Conservation (phyloP, 2,113 vertebrate species). For the Pagrus major region DNA sequence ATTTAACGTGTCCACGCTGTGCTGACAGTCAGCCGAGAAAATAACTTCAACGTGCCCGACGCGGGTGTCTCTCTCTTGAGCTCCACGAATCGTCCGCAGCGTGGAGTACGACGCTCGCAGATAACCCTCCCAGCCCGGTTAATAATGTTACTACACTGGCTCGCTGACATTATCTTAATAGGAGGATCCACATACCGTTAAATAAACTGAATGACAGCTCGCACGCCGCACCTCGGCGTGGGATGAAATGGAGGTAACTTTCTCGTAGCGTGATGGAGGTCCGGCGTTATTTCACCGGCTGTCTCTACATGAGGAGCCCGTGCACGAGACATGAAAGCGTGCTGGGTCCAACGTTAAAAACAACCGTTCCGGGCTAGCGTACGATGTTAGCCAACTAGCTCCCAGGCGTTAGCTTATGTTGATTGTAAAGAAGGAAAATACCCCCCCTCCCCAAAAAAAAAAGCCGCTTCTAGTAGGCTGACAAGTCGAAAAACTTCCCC, state of each 20-base stretch:
- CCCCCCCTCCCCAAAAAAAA: too few species aligned
- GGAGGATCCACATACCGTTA: not conserved
- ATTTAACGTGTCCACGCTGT: not conserved
- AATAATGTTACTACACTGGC: not conserved
- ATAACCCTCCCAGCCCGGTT: conserved; percentile 15
- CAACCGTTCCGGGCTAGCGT: conserved; percentile 35
- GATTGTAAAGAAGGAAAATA: conserved; percentile 39
- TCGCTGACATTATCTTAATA: not conserved
- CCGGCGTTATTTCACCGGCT: not conserved
- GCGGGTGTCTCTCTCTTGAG: not conserved
- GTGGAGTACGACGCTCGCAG: not conserved
- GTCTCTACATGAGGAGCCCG: not conserved
- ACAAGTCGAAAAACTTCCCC: conserved; percentile 60
- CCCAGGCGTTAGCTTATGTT: conserved; percentile 51
- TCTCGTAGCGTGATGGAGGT: not conserved
- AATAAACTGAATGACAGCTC: conserved; percentile 13
- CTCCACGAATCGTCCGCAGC: conserved; percentile 10
- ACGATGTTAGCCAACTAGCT: conserved; percentile 72
- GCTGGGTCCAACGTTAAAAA: conserved; percentile 18
- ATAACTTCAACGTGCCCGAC: not conserved
- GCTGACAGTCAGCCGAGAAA: not conserved
- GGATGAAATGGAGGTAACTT: conserved; percentile 4
- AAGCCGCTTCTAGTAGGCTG: conserved; percentile 47
- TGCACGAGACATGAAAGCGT: conserved; percentile 12
- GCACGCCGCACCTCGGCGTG: not conserved